Base-by-base conservation (phyloP, 1,140 invertebrate genomes). In the Lutraria rhynchaena region DNA sequence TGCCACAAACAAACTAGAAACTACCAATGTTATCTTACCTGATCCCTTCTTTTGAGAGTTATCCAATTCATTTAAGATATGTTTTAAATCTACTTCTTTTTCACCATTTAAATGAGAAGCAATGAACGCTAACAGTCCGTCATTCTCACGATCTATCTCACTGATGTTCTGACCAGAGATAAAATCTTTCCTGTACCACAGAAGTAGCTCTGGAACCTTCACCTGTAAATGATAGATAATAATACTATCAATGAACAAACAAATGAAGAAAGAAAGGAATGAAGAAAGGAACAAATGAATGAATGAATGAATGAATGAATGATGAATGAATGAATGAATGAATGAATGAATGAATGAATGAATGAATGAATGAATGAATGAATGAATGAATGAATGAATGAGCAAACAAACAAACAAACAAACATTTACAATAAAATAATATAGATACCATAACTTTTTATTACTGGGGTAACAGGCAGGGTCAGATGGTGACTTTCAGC, bases 141-240 rank as follows among this genome's bases (percentile, higher is more conserved):
- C 85, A 60, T 84, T 82, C 29, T 83, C 83, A 41, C 80, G 76
- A 17, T 53, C 76, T 31, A 67, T 71, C 19, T 81, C 31, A 35
- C 82, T 73, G 0, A 37, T 27, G 29, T 83, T 63, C 27, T 70
- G 61, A 0, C 82, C 67, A 44, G 74, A 69, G 35, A 85, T 82
- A 41, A 90, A 88, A 41, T 90, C 86, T 53, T 84, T 74, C 53
- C 84, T 80, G 61, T 89, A 85, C 86, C 87, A 88, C 46, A 86
- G 58, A 29, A 90, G 41, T 33, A 89, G 49, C 73, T 89, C 82
- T 31, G 89, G 89, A 11, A 90, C 49, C 35, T 69, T 87, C 0
- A 90, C 84, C 89, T 90, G 80, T 44, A 49, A 74, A 67, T 24
- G n/a, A 27, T 22, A 11, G 51, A 55, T 11, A 55, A 55, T n/a